Evolutionary conservation across 2,113 vertebrate genomes (phyloP).

Genomic region (Nyctereutes procyonoides): DNA sequence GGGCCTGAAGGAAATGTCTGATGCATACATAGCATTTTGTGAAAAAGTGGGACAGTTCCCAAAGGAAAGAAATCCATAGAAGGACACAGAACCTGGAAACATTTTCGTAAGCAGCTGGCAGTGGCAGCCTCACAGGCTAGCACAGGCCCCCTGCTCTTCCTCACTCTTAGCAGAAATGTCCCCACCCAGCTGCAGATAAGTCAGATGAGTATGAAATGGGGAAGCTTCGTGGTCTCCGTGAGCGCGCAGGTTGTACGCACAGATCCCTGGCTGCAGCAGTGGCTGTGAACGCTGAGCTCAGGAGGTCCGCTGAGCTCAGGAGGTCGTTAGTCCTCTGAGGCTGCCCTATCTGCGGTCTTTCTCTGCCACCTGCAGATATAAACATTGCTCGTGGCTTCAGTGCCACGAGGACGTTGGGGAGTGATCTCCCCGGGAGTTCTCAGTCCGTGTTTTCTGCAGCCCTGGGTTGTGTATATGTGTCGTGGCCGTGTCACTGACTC

Average conservation of each 20-base stretch:
- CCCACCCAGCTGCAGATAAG: not conserved
- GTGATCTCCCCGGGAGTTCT: not conserved
- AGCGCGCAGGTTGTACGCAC: not conserved
- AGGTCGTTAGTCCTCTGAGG: not conserved
- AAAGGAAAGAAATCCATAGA: not conserved
- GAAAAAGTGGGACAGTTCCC: constrained; percentile 50
- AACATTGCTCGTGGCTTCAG: not conserved
- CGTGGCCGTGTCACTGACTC: not conserved
- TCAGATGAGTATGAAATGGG: not conserved
- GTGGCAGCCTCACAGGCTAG: not conserved
- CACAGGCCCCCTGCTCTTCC: not conserved
- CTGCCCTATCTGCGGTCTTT: not conserved
- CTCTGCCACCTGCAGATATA: not conserved
- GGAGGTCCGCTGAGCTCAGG: not conserved
- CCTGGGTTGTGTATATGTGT: not conserved
- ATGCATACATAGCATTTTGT: not conserved
- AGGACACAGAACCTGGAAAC: not conserved
- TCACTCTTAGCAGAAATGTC: not conserved
- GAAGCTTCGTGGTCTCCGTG: not conserved
- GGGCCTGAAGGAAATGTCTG: not conserved
- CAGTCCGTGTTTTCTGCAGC: not conserved
- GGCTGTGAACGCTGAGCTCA: not conserved
- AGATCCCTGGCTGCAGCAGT: not conserved
- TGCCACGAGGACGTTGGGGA: not conserved
- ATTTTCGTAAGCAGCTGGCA: not conserved